A percentile compares a stretch with the other conserved stretches of the same genome.
These are phyloP conservation scores for Coenobita brevimanus DNA, from an alignment of 1,140 invertebrate genomes.

Conservation along the genomic window DNA sequence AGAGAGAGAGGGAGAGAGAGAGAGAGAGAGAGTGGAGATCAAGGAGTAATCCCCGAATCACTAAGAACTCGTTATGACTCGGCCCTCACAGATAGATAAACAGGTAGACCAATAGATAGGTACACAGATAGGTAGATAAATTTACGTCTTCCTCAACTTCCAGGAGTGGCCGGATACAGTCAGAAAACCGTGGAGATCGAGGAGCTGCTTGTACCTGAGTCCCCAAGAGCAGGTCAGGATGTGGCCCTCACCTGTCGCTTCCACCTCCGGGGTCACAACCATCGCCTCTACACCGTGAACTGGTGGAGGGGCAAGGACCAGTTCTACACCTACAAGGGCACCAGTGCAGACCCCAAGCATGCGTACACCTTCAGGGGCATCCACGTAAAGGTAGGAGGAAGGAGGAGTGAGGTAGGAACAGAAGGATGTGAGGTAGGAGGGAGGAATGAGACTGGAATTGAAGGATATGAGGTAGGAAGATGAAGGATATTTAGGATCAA, in stretches of 20 bases:
- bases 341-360: conserved; percentile 79
- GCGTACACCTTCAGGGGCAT: conserved; percentile 81
- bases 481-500: too few relatives aligned
- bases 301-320: conserved; percentile 86
- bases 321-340: conserved; percentile 84
- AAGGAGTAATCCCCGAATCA: too few relatives aligned
- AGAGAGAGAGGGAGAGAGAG: too few relatives aligned
- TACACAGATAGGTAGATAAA: too few relatives aligned
- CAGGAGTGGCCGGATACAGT: too few relatives aligned
- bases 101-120: too few relatives aligned
- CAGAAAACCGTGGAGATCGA: conserved; percentile 17
- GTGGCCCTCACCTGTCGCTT: conserved; percentile 82
- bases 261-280: conserved; percentile 82
- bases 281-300: too few relatives aligned
- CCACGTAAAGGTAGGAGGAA: conserved; percentile 76
- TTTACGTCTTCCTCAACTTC: too few relatives aligned
- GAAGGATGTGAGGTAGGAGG: conserved; percentile 23
- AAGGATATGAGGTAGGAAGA: not conserved
- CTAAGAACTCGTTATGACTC: too few relatives aligned
- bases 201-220: not conserved
- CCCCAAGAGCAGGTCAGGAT: conserved; percentile 27
- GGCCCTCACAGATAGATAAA: too few relatives aligned
- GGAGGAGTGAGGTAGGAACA: not conserved
- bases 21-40: too few relatives aligned
- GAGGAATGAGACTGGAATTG: conserved; percentile 7